These are phyloP conservation scores for Heptranchias perlo DNA, from an alignment of 2,113 vertebrate genomes.

Conservation along the genomic window DNA sequence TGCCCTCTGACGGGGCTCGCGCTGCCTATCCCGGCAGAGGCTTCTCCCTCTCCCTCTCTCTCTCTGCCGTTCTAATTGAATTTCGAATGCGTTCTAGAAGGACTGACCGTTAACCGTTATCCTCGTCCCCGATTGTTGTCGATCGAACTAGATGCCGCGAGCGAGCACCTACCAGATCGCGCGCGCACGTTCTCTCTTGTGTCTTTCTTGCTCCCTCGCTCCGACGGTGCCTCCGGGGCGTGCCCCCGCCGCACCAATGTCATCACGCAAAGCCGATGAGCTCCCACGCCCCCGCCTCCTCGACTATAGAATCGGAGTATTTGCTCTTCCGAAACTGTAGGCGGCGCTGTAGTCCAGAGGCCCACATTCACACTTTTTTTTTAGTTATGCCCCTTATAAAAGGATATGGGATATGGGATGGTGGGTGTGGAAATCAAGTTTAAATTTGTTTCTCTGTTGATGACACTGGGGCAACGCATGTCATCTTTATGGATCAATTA, in stretches of 20 bases:
- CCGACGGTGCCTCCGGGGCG: background rate
- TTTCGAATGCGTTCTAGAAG: background rate
- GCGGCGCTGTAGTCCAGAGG: background rate
- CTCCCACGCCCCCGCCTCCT: background rate
- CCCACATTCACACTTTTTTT: background rate
- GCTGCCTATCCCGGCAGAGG: background rate
- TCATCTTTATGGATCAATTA: too few species aligned
- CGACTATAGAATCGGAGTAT: background rate
- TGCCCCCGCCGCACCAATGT: background rate
- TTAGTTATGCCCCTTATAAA: too few species aligned
- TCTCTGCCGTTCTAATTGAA: background rate
- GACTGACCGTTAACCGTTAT: background rate
- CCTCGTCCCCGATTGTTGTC: background rate
- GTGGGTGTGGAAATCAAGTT: too few species aligned
- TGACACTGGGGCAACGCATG: too few species aligned
- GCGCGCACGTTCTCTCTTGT: background rate
- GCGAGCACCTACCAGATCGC: background rate
- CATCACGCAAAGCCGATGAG: background rate
- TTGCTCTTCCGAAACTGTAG: background rate
- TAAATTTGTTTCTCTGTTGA: too few species aligned
- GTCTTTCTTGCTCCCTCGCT: background rate
- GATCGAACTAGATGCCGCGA: background rate
- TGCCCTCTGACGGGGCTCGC: background rate
- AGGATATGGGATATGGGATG: too few species aligned
- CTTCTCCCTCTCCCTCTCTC: too few species aligned